Conservation (phyloP, 2,888 invertebrate genomes). For the Heteropelma amictum region DNA sequence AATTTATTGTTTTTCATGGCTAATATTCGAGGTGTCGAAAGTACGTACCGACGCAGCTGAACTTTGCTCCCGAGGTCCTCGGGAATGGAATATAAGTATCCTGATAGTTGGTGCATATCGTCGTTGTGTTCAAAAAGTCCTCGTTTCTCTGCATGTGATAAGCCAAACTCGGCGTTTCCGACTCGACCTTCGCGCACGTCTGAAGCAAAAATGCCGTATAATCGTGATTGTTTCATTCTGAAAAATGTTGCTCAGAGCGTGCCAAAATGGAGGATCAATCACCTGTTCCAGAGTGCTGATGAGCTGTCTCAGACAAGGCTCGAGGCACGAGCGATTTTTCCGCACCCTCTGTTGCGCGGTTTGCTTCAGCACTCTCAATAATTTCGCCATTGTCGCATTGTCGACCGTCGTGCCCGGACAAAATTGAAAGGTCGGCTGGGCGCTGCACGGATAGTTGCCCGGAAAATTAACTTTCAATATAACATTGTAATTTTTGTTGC, state of each 20-base stretch:
- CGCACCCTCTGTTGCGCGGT: conserved; percentile 90
- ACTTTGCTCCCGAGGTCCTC: conserved; percentile 94
- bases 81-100: conserved; percentile 96
- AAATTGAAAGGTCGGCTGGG: conserved; percentile 84
- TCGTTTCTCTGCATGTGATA: conserved; percentile 73
- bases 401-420: conserved; percentile 85
- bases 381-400: conserved; percentile 84
- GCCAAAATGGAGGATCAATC: too few species aligned
- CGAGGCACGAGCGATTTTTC: conserved; percentile 91
- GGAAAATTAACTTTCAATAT: conserved; percentile 85
- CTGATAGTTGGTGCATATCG: conserved; percentile 75
- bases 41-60: conserved; percentile 88
- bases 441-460: conserved; percentile 85
- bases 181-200: conserved; percentile 74
- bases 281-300: conserved; percentile 83
- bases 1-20: too few species aligned
- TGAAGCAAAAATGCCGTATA: conserved; percentile 39
- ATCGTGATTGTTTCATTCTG: not conserved
- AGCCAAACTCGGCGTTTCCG: conserved; percentile 70
- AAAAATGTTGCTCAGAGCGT: too few species aligned
- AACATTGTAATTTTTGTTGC: conserved; percentile 79
- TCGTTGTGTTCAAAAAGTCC: conserved; percentile 72
- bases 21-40: not conserved
- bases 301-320: conserved; percentile 89
- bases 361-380: conserved; percentile 89